Percentiles rank a stretch among this genome's conserved stretches.
Evolutionary conservation across 2,888 invertebrate species (phyloP).

Genomic region (Torymus aiolomorphi): DNA sequence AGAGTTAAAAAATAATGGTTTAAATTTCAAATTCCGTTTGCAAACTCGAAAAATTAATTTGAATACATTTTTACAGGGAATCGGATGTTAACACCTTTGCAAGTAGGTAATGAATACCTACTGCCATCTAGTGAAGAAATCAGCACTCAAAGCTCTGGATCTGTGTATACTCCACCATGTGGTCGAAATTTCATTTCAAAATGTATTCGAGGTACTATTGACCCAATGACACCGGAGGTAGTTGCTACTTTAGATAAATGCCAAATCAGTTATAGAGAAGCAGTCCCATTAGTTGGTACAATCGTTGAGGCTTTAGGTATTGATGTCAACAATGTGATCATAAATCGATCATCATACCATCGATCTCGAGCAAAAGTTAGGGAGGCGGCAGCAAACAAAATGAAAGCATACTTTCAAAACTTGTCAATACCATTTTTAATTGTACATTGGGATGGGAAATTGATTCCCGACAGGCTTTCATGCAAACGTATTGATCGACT

Average conservation of each 20-base stretch:
- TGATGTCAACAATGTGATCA: slow-evolving; percentile 32
- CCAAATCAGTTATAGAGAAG: slow-evolving; percentile 44
- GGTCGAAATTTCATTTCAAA: slow-evolving; percentile 17
- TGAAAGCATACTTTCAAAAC: too few relatives aligned
- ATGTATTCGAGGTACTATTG: slow-evolving; percentile 32
- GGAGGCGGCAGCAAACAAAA: slow-evolving; percentile 5
- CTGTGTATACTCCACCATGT: neutral
- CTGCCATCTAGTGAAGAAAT: too few relatives aligned
- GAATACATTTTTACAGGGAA: too few relatives aligned
- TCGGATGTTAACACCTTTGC: too few relatives aligned
- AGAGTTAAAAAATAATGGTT: too few relatives aligned
- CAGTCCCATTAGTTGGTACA: slow-evolving; percentile 35
- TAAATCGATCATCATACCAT: slow-evolving; percentile 15
- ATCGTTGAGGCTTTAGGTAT: slow-evolving; percentile 40
- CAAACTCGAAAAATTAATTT: too few relatives aligned
- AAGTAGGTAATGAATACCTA: too few relatives aligned
- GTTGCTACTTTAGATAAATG: slow-evolving; percentile 47
- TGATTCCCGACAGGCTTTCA: neutral
- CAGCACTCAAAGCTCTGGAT: slow-evolving; percentile 12
- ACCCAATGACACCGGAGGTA: slow-evolving; percentile 31
- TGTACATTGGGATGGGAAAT: too few relatives aligned
- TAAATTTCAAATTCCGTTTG: too few relatives aligned
- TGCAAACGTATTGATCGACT: neutral
- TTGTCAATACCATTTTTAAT: too few relatives aligned
- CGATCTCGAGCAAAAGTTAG: neutral